Conservation (phyloP, 2,888 invertebrate species). For the Theretra japonica region DNA sequence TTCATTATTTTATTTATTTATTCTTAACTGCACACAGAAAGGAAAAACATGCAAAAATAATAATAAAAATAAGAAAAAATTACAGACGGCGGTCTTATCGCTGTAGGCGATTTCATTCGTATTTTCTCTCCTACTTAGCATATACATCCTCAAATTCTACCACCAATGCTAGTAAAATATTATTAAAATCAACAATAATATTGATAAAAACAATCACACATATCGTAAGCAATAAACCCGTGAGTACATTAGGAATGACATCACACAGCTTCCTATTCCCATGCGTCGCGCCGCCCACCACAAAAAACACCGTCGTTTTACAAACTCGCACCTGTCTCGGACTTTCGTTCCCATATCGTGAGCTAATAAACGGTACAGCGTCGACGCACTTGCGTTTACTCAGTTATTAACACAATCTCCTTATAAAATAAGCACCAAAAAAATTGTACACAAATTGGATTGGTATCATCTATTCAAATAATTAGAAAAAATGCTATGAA, state of each 20-base stretch:
- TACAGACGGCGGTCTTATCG: too few relatives aligned
- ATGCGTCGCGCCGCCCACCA: constrained; percentile 13
- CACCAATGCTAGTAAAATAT: too few relatives aligned
- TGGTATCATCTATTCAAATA: not conserved
- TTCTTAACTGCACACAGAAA: too few relatives aligned
- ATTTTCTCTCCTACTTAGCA: not conserved
- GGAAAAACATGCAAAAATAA: too few relatives aligned
- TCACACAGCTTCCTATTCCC: constrained; percentile 20
- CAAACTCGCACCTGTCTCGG: constrained; percentile 11
- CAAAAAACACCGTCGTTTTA: constrained; percentile 18
- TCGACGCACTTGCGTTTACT: constrained; percentile 5
- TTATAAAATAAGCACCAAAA: not conserved
- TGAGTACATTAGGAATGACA: constrained; percentile 37
- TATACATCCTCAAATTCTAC: too few relatives aligned
- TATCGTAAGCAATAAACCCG: constrained; percentile 8
- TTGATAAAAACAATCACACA: not conserved
- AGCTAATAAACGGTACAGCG: not conserved
- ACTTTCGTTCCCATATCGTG: not conserved
- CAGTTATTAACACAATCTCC: not conserved
- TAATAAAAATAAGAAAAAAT: too few relatives aligned
- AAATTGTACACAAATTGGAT: too few relatives aligned
- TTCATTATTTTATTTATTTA: too few relatives aligned
- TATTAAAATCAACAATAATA: too few relatives aligned
- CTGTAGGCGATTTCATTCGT: too few relatives aligned
- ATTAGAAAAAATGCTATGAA: not conserved